Evolutionary conservation across 2,113 vertebrate genomes (phyloP).

Genomic region (Setophaga kirtlandii): DNA sequence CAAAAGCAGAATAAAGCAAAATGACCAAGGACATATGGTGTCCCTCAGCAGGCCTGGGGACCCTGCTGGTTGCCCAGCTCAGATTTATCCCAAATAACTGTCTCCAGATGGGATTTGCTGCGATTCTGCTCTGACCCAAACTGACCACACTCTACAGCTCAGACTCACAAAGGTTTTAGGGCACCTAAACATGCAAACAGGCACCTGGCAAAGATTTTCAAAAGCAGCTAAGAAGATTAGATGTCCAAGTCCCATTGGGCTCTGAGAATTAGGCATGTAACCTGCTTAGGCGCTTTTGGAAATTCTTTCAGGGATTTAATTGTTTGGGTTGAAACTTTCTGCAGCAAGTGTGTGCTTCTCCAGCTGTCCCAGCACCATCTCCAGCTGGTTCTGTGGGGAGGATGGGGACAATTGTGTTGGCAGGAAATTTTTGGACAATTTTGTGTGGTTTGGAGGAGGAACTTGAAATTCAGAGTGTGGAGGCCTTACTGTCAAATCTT

Average conservation of each 20-base stretch:
- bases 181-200: conserved; percentile 20
- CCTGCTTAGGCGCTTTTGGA: conserved; percentile 32
- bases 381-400: neutral
- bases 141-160: neutral
- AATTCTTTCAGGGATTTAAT: conserved; percentile 51
- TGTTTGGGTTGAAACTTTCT: conserved; percentile 32
- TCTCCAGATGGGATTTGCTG: conserved; percentile 50
- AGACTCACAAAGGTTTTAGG: neutral
- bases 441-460: neutral
- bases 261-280: conserved; percentile 31
- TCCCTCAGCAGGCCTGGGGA: neutral
- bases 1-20: neutral
- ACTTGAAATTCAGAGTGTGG: neutral
- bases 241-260: conserved; percentile 12
- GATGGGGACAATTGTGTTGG: neutral
- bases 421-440: neutral
- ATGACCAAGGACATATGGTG: neutral
- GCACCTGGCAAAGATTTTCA: conserved; percentile 54
- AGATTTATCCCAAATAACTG: neutral
- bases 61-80: neutral
- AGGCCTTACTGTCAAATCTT: neutral
- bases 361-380: neutral
- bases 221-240: conserved; percentile 56
- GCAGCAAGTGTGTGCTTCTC: neutral
- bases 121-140: conserved; percentile 37